Conservation (phyloP, 2,113 vertebrate genomes). For the Aix galericulata region DNA sequence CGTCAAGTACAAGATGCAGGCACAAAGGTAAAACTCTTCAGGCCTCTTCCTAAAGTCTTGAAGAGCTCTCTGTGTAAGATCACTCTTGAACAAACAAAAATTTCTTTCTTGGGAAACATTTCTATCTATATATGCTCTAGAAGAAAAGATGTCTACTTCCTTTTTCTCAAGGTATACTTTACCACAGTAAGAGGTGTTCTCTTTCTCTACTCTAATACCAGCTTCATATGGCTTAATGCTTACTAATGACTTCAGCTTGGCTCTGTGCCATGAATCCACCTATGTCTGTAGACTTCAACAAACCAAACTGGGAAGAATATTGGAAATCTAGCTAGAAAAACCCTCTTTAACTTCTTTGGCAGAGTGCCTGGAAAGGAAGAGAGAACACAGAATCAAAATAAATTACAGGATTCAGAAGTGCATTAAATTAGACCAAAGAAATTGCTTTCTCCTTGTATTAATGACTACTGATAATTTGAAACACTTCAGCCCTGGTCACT, state of each 20-base stretch:
- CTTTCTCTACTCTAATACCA: neutral
- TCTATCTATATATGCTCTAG: neutral
- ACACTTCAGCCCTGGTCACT: constrained; percentile 2
- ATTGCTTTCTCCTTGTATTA: constrained; percentile 53
- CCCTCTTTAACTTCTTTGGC: constrained; percentile 39
- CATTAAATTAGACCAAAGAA: constrained; percentile 62
- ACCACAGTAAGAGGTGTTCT: neutral
- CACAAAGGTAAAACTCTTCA: neutral
- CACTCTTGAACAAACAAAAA: neutral
- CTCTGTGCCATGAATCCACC: neutral
- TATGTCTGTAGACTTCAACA: constrained; percentile 16
- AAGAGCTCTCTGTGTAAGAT: neutral
- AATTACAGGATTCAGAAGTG: constrained; percentile 60
- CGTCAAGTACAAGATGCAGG: neutral
- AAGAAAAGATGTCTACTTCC: neutral
- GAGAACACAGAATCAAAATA: constrained; percentile 58
- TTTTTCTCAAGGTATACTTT: neutral
- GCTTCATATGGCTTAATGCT: constrained; percentile 10
- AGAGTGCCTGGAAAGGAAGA: constrained; percentile 45
- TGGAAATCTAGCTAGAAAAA: constrained; percentile 43
- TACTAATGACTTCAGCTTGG: neutral
- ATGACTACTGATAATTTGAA: constrained; percentile 40
- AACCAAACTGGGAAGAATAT: constrained; percentile 17
- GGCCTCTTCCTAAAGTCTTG: neutral
- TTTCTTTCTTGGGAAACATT: neutral